Conservation (phyloP, 2,797 vertebrate genomes). For the Pampus argenteus region DNA sequence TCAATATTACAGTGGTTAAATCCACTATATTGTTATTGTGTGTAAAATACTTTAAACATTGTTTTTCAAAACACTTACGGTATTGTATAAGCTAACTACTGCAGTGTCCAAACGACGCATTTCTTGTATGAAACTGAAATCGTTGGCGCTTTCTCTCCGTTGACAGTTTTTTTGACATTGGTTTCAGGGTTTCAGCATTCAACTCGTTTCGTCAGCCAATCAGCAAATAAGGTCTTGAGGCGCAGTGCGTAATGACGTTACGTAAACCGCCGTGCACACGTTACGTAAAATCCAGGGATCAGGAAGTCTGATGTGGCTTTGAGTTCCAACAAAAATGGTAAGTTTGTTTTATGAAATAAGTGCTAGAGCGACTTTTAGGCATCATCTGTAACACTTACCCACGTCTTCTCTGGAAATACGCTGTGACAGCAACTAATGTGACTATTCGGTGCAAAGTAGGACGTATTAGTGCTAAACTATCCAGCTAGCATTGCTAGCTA, state of each 20-base stretch:
- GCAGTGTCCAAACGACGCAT: slow-evolving; percentile 16
- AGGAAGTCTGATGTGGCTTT: slow-evolving; percentile 82
- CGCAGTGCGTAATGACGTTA: slow-evolving; percentile 28
- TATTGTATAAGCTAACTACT: slow-evolving; percentile 20
- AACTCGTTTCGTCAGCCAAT: slow-evolving; percentile 59
- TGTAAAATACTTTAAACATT: background rate
- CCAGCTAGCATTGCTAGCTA: slow-evolving; percentile 37
- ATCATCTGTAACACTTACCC: rapidly evolving
- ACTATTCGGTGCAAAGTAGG: background rate
- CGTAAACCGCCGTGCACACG: slow-evolving; percentile 3
- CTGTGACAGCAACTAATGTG: background rate
- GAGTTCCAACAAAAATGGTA: slow-evolving; percentile 77
- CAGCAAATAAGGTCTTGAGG: background rate
- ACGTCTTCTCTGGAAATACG: rapidly evolving
- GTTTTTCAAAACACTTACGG: slow-evolving; percentile 48
- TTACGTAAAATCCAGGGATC: slow-evolving; percentile 49
- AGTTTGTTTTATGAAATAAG: slow-evolving; percentile 24
- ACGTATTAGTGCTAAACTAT: slow-evolving; percentile 25
- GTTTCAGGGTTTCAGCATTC: slow-evolving; percentile 46
- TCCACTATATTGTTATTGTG: background rate
- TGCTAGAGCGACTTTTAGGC: background rate
- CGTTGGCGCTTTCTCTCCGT: background rate
- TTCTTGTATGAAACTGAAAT: background rate
- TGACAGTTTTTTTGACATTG: background rate
- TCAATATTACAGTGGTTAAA: background rate